phyloP scores from a whole-genome alignment of 2,888 invertebrate species.

The Spilarctia lutea region DNA sequence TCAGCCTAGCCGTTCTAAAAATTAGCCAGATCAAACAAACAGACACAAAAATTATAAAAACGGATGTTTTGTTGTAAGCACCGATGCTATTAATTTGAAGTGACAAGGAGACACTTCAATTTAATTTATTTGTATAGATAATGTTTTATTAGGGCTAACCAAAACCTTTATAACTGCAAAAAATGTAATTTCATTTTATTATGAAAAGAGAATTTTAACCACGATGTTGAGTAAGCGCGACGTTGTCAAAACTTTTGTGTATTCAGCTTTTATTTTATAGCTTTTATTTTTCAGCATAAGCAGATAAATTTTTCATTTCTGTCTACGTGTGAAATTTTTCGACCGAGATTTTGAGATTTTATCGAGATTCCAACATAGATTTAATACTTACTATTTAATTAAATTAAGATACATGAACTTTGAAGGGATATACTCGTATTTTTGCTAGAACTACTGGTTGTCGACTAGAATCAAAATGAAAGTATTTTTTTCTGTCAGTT shows the following conservation, averaged over 20 bases:
- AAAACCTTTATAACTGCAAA: conserved; percentile 13
- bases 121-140: too few relatives aligned
- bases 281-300: conserved; percentile 15
- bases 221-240: conserved; percentile 7
- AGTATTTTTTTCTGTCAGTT: background rate
- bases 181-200: conserved; percentile 20
- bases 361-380: background rate
- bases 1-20: too few relatives aligned
- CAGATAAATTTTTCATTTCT: conserved; percentile 10
- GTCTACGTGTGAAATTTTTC: background rate
- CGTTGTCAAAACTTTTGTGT: conserved; percentile 14
- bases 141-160: background rate
- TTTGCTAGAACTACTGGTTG: background rate
- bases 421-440: background rate
- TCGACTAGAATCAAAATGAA: background rate
- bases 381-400: background rate
- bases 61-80: too few relatives aligned
- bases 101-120: too few relatives aligned
- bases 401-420: background rate
- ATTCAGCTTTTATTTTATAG: conserved; percentile 10
- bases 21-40: too few relatives aligned
- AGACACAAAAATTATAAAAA: too few relatives aligned
- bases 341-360: background rate
- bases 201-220: conserved; percentile 12
- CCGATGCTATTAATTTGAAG: too few relatives aligned